Conservation (phyloP, 1,140 invertebrate species). For the Ostrea edulis region DNA sequence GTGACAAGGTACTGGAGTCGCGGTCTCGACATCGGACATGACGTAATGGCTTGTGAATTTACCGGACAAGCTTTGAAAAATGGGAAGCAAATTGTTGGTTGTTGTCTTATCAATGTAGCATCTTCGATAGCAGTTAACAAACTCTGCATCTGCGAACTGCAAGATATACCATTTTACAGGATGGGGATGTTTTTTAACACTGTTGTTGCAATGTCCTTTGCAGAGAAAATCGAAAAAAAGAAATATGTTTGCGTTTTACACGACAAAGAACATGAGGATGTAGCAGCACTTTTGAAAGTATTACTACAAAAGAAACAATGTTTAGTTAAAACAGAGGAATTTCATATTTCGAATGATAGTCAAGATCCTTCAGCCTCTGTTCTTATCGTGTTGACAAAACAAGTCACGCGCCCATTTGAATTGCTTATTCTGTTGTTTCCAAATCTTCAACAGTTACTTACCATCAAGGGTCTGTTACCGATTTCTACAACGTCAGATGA, state of each 20-base stretch:
- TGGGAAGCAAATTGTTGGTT: not conserved
- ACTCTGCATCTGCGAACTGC: not conserved
- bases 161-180: not conserved
- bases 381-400: not conserved
- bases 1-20: not conserved
- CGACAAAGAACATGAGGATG: not conserved
- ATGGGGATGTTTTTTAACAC: not conserved
- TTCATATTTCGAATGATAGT: not conserved
- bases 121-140: not conserved
- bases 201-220: not conserved
- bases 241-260: not conserved
- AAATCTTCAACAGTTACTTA: not conserved
- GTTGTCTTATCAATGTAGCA: not conserved
- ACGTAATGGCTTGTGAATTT: not conserved
- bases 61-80: not conserved
- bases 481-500: not conserved
- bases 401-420: not conserved
- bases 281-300: not conserved
- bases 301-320: not conserved
- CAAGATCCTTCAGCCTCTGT: not conserved
- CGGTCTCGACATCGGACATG: not conserved
- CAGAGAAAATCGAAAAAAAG: not conserved
- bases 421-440: not conserved
- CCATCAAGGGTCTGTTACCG: not conserved
- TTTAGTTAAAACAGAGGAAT: not conserved